These are phyloP conservation scores for Acleris emargana DNA, from an alignment of 2,888 invertebrate species.

Conservation along the genomic window DNA sequence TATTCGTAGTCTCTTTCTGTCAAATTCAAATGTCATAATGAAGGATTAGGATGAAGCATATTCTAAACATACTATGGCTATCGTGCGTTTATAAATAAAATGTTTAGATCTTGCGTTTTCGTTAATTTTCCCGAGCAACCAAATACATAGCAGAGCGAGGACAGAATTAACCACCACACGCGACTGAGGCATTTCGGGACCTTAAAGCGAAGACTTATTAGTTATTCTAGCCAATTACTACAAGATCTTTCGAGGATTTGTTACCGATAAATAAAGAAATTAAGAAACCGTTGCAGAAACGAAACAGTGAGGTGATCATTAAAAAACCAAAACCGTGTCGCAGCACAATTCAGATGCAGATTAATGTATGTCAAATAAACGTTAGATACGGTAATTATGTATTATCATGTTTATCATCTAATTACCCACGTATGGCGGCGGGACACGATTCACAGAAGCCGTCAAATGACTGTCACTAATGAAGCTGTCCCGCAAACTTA, in stretches of 20 bases:
- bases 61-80: no score
- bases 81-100: no score
- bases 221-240: no score
- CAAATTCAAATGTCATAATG: no score
- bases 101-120: no score
- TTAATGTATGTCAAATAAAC: neutral
- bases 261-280: neutral
- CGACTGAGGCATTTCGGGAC: no score
- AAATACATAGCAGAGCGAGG: no score
- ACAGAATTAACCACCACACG: no score
- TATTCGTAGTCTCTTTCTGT: no score
- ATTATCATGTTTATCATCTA: neutral
- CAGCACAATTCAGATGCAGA: neutral
- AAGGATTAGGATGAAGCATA: no score
- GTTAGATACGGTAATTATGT: neutral
- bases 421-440: neutral
- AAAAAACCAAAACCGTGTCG: neutral
- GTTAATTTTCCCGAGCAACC: no score
- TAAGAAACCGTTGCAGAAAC: neutral
- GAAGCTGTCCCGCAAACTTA: constrained; percentile 2
- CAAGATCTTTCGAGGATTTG: neutral
- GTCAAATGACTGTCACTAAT: constrained; percentile 22
- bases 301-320: neutral
- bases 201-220: no score
- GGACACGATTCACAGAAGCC: neutral